These are phyloP conservation scores for Phenganax subtilis DNA, from an alignment of 92 coral and sea anemone genomes.

Conservation along the genomic window DNA sequence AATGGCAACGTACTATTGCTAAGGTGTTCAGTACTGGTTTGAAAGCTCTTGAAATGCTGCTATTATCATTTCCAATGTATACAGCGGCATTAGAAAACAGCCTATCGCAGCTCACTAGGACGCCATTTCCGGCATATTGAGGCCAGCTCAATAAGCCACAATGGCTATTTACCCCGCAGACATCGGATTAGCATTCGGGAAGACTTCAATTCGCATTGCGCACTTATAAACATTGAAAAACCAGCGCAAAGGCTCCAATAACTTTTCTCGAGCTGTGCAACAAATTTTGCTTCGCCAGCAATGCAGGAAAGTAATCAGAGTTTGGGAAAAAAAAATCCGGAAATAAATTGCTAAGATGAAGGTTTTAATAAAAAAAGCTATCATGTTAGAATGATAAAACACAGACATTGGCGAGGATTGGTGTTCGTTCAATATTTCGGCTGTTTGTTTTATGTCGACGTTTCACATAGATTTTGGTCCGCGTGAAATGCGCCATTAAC, in stretches of 20 bases:
- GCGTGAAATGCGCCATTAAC: background rate
- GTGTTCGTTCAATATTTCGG: background rate
- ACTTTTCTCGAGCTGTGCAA: background rate
- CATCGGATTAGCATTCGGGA: conserved; percentile 34
- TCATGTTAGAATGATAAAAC: background rate
- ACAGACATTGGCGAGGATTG: conserved; percentile 2
- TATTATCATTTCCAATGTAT: conserved; percentile 5
- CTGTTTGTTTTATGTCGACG: conserved; percentile 4
- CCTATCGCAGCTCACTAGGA: conserved; percentile 22
- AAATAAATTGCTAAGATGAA: background rate
- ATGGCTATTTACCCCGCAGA: conserved; percentile 42
- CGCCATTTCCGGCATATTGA: conserved; percentile 43
- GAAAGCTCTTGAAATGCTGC: background rate
- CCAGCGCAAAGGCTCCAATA: background rate
- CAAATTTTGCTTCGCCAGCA: background rate
- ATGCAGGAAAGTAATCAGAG: background rate
- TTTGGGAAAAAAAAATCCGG: background rate
- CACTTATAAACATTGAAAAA: background rate
- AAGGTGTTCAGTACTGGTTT: background rate
- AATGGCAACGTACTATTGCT: background rate
- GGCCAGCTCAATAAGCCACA: conserved; percentile 32
- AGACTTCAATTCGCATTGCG: conserved; percentile 18
- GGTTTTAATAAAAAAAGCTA: conserved; percentile 9
- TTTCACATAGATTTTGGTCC: conserved; percentile 2
- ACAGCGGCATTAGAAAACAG: conserved; percentile 7